Evolutionary conservation across 2,797 vertebrate species (phyloP).

Genomic region (Nasua narica): DNA sequence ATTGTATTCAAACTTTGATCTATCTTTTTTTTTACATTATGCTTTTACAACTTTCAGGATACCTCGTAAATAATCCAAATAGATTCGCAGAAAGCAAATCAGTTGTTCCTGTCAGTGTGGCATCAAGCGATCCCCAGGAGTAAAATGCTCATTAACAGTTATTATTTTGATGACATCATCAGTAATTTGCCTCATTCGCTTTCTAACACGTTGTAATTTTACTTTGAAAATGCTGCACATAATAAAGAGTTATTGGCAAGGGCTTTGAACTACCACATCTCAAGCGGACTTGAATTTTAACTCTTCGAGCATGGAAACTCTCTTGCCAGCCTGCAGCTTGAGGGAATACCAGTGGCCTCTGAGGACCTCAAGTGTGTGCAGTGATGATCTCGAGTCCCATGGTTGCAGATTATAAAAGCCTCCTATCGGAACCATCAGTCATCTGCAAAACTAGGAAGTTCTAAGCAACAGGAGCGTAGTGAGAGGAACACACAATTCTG

Average conservation of each 20-base stretch:
- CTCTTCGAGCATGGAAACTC: neutral
- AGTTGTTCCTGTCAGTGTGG: slow-evolving; percentile 50
- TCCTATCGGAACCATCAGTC: neutral
- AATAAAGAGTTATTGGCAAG: slow-evolving; percentile 42
- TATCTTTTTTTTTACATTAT: neutral
- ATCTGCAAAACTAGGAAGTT: neutral
- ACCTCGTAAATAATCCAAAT: slow-evolving; percentile 61
- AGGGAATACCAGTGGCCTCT: too few relatives aligned
- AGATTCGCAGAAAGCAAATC: slow-evolving; percentile 68
- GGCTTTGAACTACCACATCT: slow-evolving; percentile 8
- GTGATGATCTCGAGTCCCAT: neutral
- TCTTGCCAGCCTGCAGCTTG: neutral
- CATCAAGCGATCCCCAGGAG: slow-evolving; percentile 52
- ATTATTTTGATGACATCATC: slow-evolving; percentile 75
- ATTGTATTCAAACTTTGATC: neutral
- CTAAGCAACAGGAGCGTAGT: neutral
- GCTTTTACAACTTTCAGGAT: slow-evolving; percentile 26
- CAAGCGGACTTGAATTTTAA: slow-evolving; percentile 6
- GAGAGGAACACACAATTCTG: neutral
- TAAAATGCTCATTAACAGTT: slow-evolving; percentile 58
- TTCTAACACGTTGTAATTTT: slow-evolving; percentile 50
- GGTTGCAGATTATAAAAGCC: neutral
- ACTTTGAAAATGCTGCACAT: slow-evolving; percentile 16
- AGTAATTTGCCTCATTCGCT: slow-evolving; percentile 65
- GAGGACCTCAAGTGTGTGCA: neutral